These are phyloP conservation scores for Acanthiza pusilla DNA, from an alignment of 2,797 vertebrate genomes.

Conservation along the genomic window DNA sequence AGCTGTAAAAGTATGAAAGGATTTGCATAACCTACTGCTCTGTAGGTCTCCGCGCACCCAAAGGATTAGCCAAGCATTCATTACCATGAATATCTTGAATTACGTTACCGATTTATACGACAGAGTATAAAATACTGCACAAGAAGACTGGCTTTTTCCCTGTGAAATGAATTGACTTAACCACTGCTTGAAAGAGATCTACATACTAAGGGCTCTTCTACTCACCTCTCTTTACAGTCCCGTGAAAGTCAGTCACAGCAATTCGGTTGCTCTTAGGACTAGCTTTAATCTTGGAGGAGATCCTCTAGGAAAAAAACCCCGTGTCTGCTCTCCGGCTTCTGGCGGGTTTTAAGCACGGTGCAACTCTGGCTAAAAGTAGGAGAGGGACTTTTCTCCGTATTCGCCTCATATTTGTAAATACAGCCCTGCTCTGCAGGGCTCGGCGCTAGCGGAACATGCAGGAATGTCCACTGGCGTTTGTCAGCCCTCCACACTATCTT, in stretches of 20 bases:
- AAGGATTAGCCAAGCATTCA: constrained; percentile 70
- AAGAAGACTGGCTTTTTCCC: constrained; percentile 24
- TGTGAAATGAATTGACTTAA: constrained; percentile 59
- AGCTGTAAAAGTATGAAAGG: constrained; percentile 67
- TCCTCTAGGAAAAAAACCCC: constrained; percentile 47
- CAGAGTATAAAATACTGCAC: constrained; percentile 61
- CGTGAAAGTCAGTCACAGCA: constrained; percentile 77
- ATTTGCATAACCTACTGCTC: constrained; percentile 71
- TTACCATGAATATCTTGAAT: constrained; percentile 63
- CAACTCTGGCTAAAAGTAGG: constrained; percentile 55
- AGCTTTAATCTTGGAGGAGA: constrained; percentile 76
- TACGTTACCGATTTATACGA: constrained; percentile 67
- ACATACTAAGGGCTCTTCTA: constrained; percentile 65
- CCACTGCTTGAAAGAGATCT: constrained; percentile 59
- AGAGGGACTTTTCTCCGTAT: constrained; percentile 62
- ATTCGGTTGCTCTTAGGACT: constrained; percentile 65
- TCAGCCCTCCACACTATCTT: constrained; percentile 84
- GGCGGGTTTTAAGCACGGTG: constrained; percentile 70
- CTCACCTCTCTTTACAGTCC: constrained; percentile 75
- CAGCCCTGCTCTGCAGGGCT: constrained; percentile 68
- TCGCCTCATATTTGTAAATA: constrained; percentile 70
- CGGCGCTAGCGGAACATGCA: constrained; percentile 72
- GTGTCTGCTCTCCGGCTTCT: constrained; percentile 48
- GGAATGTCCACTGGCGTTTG: constrained; percentile 85
- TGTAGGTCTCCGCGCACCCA: constrained; percentile 58